Evolutionary conservation across 2,797 vertebrate genomes (phyloP), one percentile per base, ranked within the genome.

Genomic region (Rhinophrynus dorsalis): DNA sequence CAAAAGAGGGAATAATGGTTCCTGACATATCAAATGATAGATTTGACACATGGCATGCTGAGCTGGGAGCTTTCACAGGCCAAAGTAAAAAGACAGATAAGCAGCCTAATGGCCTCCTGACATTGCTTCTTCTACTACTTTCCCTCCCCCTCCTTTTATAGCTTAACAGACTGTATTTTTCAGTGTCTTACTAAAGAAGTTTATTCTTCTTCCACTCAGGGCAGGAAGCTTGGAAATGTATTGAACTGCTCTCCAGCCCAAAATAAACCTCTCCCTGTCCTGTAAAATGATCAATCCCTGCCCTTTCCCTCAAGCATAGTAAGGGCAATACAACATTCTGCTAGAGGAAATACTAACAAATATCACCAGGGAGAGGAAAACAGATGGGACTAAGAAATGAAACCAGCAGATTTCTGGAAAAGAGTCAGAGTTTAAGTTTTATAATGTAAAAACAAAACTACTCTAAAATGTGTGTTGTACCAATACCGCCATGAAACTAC

Each of bases 1-100:
- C 94, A 93, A 85, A 89, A 90, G 90, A 90, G 89, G 89, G 90
- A 92, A 93, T 93, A 93, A 95, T 94, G 88, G 91, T 87, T 91
- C 89, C 89, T 91, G 92, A 94, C 88, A 84, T 84, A 80, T 82
- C 84, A 90, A 89, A 92, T 96, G 94, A 96, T 96, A 90, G 94
- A 96, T 96, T 90, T 87, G 91, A 93, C 89, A 91, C 86, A 83
- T 80, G 84, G 88, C 82, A 82, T 86, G 88, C 88, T 84, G 87
- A 92, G 88, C 86, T 80, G 86, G 83, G 90, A 88, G 87, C 85
- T 82, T 89, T 89, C 80, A 74, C 56, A 79, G 82, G 86, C 85
- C 83, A 88, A 86, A 79, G 79, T 77, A 79, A 80, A 78, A 89
- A 95, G 92, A 95, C 92, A 90, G 94, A 95, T 93, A 94, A 91